Evolutionary conservation across 2,797 vertebrate species (phyloP), one percentile per base, ranked within the genome.

Genomic region (Echeneis naucrates): DNA sequence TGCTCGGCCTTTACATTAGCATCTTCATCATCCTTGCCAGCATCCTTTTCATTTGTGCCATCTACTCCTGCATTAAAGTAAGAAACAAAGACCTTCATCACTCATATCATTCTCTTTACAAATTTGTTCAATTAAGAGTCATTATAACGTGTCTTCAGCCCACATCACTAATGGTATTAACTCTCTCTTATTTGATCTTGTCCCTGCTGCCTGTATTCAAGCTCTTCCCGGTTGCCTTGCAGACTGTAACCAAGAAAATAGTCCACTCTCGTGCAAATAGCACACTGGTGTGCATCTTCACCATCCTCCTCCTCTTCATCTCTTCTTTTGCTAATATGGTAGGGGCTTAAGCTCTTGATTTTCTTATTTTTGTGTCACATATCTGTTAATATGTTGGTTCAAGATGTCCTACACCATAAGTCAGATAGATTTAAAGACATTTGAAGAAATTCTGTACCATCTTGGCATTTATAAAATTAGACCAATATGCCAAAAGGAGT

Each of bases 291-390:
- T 97, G 95, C 23, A 89, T 97, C 91, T 94, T 96, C 80, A 93
- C 96, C 54, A 94, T 99, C 90, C 90, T 98, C 82, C 96, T 99
- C 8, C 95, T 99, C 91, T 99, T 97, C 82, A 81, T 95, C 73
- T 94, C 97, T 0, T 96, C 97, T 74, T 95, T 97, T 1, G 89
- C 95, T 84, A 99, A 95, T 94, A 98, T 99, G 97, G 97, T 98
- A 93, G 69, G 91, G 47, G 70, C 53, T 16, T 7, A 27, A 10
- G 32, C 45, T 72, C 21, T 56, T 45, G 0, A 44, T 56, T 63
- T 64, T 67, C 26, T 64, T 24, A 48, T 59, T 68, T 59, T 63
- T 76, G 33, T 63, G 30, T 55, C 42, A 42, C 50, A 21, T 62
- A 51, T 45, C 50, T 24, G 42, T 26, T 23, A 55, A 38, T 19